Evolutionary conservation across 1,140 invertebrate species (phyloP).

Genomic region (Trinorchestia longiramus): DNA sequence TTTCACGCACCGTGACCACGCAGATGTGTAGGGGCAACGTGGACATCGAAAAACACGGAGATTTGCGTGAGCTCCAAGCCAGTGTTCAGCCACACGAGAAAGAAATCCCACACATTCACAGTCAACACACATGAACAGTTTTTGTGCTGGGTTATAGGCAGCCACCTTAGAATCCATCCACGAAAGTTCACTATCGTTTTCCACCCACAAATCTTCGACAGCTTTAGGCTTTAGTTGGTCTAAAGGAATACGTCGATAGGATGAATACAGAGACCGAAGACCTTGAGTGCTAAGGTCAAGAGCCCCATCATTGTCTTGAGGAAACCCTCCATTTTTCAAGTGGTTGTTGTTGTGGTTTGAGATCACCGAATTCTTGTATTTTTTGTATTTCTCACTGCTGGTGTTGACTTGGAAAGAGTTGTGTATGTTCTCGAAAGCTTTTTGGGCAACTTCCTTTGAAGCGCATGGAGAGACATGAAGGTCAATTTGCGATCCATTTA

Average conservation of each 20-base stretch:
- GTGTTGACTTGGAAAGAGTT: neutral
- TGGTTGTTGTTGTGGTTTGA: slow-evolving; percentile 25
- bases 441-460: slow-evolving; percentile 1
- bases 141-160: slow-evolving; percentile 79
- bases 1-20: slow-evolving; percentile 81
- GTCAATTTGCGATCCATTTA: slow-evolving; percentile 51
- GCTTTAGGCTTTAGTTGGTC: slow-evolving; percentile 67
- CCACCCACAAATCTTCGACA: slow-evolving; percentile 78
- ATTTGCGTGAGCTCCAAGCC: slow-evolving; percentile 84
- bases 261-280: slow-evolving; percentile 63
- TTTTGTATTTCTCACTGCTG: neutral
- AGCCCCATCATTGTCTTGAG: slow-evolving; percentile 57
- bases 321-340: neutral
- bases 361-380: neutral
- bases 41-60: slow-evolving; percentile 81
- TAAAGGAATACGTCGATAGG: slow-evolving; percentile 58
- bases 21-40: slow-evolving; percentile 80
- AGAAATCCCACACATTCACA: slow-evolving; percentile 85
- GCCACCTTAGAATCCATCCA: slow-evolving; percentile 81
- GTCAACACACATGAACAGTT: slow-evolving; percentile 81
- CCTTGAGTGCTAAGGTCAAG: slow-evolving; percentile 65
- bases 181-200: slow-evolving; percentile 77
- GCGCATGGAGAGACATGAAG: slow-evolving; percentile 18
- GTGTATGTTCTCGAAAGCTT: neutral
- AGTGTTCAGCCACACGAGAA: slow-evolving; percentile 84